These are phyloP conservation scores for Botrylloides violaceus DNA, from an alignment of 23 tunicate genomes.

Conservation along the genomic window DNA sequence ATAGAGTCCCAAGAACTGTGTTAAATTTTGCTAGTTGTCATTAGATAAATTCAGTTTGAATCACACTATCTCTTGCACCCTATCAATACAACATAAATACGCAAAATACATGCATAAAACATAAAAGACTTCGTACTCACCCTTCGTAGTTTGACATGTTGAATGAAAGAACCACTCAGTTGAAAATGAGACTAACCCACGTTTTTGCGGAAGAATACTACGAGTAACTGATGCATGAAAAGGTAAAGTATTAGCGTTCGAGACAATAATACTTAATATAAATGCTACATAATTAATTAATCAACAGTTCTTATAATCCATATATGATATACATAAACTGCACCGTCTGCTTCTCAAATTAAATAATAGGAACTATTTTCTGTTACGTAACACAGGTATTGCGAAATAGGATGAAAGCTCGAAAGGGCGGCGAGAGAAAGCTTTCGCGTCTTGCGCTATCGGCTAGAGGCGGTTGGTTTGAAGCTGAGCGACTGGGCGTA, in stretches of 20 bases:
- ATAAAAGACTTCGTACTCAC: constrained; percentile 26
- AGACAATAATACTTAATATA: background rate
- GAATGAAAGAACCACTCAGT: constrained; percentile 20
- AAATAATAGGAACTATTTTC: constrained; percentile 9
- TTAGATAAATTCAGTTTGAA: too few relatives aligned
- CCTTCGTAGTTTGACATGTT: constrained; percentile 70
- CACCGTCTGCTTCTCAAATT: background rate
- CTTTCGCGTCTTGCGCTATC: background rate
- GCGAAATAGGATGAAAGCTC: constrained; percentile 15
- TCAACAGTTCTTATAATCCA: too few relatives aligned
- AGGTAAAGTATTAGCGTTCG: background rate
- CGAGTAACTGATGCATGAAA: background rate
- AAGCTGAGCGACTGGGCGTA: background rate
- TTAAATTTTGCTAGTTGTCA: too few relatives aligned
- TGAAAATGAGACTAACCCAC: constrained; percentile 17
- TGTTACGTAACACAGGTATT: constrained; percentile 21
- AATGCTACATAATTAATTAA: background rate
- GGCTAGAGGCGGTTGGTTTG: background rate
- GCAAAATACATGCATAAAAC: background rate
- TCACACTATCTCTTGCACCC: too few relatives aligned
- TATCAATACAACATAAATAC: background rate
- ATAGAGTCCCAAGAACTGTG: too few relatives aligned
- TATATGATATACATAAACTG: too few relatives aligned
- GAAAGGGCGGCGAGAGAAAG: background rate
- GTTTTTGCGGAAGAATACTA: constrained; percentile 24